Conservation (phyloP, 2,888 invertebrate species). For the Rosalia funebris region DNA sequence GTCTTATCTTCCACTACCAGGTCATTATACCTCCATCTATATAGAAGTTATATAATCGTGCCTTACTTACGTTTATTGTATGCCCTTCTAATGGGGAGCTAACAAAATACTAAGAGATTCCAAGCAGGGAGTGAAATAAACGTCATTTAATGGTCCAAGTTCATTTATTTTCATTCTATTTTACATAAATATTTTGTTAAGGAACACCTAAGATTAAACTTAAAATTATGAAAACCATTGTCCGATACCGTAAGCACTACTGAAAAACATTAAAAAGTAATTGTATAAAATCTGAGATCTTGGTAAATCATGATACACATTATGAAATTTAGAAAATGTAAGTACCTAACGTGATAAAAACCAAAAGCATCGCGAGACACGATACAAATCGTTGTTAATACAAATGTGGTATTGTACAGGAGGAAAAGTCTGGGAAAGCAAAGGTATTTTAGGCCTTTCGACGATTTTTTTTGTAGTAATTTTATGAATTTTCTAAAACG, state of each 20-base stretch:
- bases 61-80: too few species aligned
- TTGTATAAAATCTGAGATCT: conserved; percentile 58
- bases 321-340: conserved; percentile 50
- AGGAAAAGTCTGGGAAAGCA: too few species aligned
- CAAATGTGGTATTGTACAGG: too few species aligned
- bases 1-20: too few species aligned
- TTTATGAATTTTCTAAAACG: too few species aligned
- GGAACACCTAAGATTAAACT: conserved; percentile 58
- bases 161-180: conserved; percentile 54
- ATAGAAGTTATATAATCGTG: too few species aligned
- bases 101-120: too few species aligned
- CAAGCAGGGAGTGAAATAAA: too few species aligned
- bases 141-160: conserved; percentile 44
- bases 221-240: conserved; percentile 60
- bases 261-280: conserved; percentile 53
- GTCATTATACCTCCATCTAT: too few species aligned
- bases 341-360: conserved; percentile 56
- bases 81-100: too few species aligned
- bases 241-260: conserved; percentile 63
- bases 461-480: too few species aligned
- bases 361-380: conserved; percentile 35
- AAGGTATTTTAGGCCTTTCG: too few species aligned
- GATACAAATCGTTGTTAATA: conserved; percentile 37
- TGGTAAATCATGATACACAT: conserved; percentile 48
- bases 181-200: conserved; percentile 60